phyloP scores from a whole-genome alignment of 2,888 invertebrate genomes.

The Apantesis nais region DNA sequence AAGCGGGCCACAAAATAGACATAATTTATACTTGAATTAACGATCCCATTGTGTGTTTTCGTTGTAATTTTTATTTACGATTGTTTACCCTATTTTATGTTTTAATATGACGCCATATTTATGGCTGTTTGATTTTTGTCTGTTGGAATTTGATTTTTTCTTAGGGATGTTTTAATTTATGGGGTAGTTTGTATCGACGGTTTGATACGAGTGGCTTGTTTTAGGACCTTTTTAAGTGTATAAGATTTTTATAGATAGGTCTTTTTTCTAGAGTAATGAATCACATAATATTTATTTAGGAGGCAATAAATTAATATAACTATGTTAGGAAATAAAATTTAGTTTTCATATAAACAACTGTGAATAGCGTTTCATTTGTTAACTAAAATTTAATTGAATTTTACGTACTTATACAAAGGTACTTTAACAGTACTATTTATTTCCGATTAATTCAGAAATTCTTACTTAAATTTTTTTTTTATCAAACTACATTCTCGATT shows the following conservation, averaged over 20 bases:
- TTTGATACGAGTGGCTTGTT: constrained; percentile 61
- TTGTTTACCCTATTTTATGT: constrained; percentile 85
- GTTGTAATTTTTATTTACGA: constrained; percentile 84
- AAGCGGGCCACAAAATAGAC: constrained; percentile 78
- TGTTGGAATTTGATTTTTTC: constrained; percentile 64
- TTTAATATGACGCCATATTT: constrained; percentile 81
- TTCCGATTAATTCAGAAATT: neutral
- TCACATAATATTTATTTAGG: constrained; percentile 39
- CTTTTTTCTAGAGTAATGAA: constrained; percentile 26
- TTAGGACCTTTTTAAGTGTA: constrained; percentile 40
- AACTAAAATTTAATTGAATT: neutral
- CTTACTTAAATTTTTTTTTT: constrained; percentile 5
- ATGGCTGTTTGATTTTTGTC: constrained; percentile 69
- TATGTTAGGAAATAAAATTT: constrained; percentile 5
- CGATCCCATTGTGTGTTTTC: constrained; percentile 78
- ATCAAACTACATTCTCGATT: constrained; percentile 10
- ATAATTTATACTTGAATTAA: constrained; percentile 82
- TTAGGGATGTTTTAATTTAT: constrained; percentile 72
- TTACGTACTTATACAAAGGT: neutral
- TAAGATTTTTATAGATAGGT: constrained; percentile 31
- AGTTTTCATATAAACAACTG: neutral
- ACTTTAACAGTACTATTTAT: neutral
- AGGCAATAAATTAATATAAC: constrained; percentile 33
- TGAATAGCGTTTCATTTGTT: neutral
- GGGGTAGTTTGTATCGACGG: constrained; percentile 63